phyloP scores from a whole-genome alignment of 1,140 invertebrate species.

The Agrilus planipennis region DNA sequence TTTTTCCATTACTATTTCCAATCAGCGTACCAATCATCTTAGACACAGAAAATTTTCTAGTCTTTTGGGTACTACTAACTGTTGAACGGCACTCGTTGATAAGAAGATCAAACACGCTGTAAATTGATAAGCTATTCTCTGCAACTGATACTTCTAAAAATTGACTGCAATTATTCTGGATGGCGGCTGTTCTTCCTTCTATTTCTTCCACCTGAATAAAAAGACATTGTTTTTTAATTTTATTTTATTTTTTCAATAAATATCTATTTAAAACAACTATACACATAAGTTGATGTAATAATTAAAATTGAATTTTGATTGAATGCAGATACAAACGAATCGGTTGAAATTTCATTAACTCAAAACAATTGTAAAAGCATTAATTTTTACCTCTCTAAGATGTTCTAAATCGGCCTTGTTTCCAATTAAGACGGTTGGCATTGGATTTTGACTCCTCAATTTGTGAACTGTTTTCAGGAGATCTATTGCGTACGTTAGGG shows the following conservation, averaged over 20 bases:
- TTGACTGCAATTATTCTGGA: conserved; percentile 51
- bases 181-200: conserved; percentile 53
- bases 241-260: no score
- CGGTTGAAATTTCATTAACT: no score
- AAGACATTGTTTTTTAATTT: neutral
- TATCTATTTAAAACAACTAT: neutral
- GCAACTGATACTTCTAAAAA: conserved; percentile 68
- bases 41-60: conserved; percentile 61
- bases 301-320: neutral
- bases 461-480: conserved; percentile 47
- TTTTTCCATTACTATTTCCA: conserved; percentile 37
- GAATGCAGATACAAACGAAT: no score
- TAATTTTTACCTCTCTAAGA: conserved; percentile 48
- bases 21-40: conserved; percentile 69
- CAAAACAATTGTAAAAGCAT: no score
- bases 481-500: conserved; percentile 54
- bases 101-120: conserved; percentile 54
- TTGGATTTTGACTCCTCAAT: conserved; percentile 38
- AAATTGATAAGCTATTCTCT: conserved; percentile 58
- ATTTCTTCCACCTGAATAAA: conserved; percentile 49
- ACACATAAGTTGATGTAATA: no score
- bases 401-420: conserved; percentile 71
- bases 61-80: conserved; percentile 37
- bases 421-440: conserved; percentile 51
- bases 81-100: conserved; percentile 49